Evolutionary conservation across 2,113 vertebrate genomes (phyloP).

Genomic region (Triplophysa tibetana): DNA sequence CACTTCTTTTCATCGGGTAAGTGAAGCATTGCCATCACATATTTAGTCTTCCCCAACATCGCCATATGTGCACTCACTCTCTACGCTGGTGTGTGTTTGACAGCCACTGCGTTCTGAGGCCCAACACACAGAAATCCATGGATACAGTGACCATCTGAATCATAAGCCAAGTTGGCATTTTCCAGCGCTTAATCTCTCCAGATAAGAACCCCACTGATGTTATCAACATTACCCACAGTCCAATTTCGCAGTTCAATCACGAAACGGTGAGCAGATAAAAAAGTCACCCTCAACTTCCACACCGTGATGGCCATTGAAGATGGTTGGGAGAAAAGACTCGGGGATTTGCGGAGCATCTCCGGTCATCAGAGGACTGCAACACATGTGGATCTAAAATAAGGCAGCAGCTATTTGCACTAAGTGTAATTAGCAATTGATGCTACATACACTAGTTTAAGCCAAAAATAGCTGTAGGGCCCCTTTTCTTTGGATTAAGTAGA

Average conservation of each 20-base stretch:
- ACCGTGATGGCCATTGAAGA: constrained; percentile 11
- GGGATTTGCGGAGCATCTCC: neutral
- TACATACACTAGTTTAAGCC: too few species aligned
- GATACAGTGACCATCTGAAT: constrained; percentile 1
- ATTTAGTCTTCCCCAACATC: neutral
- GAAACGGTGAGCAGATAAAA: constrained; percentile 44
- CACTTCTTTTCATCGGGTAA: neutral
- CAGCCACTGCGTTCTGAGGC: neutral
- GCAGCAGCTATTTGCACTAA: too few species aligned
- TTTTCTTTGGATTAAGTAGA: too few species aligned
- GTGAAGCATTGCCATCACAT: neutral
- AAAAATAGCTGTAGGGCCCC: too few species aligned
- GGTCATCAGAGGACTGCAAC: neutral
- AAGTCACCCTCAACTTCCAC: constrained; percentile 60
- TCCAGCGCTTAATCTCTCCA: constrained; percentile 30
- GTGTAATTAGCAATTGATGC: too few species aligned
- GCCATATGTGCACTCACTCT: neutral
- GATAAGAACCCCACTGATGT: constrained; percentile 55
- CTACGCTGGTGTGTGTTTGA: neutral
- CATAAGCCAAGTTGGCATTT: constrained; percentile 41
- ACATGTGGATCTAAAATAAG: too few species aligned
- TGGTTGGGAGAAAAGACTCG: neutral
- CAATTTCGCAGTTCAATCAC: constrained; percentile 58
- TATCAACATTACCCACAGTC: constrained; percentile 54
- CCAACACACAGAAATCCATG: neutral